These are phyloP conservation scores for Monopterus albus DNA, from an alignment of 2,113 vertebrate genomes.

Conservation along the genomic window DNA sequence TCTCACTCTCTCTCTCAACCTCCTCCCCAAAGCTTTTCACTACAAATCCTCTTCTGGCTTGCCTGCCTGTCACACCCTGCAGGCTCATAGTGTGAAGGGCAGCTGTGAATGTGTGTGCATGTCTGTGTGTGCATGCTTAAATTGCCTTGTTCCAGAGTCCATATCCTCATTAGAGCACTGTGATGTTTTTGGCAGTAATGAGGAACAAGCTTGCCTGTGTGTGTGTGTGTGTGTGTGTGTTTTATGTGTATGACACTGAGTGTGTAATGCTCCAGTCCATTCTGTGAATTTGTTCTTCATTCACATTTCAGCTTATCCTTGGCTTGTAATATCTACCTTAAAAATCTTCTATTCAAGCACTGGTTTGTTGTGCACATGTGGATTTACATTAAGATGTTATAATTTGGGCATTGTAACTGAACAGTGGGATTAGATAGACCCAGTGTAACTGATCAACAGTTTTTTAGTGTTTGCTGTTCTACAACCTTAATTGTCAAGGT, in stretches of 20 bases:
- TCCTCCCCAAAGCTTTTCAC: constrained; percentile 73
- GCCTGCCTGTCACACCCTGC: constrained; percentile 75
- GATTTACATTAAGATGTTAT: neutral
- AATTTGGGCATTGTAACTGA: constrained; percentile 7
- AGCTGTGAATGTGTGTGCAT: constrained; percentile 56
- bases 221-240: constrained; percentile 1
- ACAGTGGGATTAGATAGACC: constrained; percentile 24
- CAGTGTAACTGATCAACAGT: constrained; percentile 18
- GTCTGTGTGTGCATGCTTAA: constrained; percentile 24
- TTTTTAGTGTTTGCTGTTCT: too few species aligned
- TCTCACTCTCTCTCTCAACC: constrained; percentile 63
- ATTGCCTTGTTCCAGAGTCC: constrained; percentile 63
- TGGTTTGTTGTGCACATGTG: constrained; percentile 8
- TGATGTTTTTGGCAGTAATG: constrained; percentile 76
- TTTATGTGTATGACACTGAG: neutral
- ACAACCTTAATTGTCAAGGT: too few species aligned
- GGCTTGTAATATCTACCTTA: neutral
- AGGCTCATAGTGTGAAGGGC: constrained; percentile 73
- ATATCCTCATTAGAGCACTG: constrained; percentile 71
- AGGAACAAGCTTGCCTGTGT: constrained; percentile 40
- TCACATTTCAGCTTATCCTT: constrained; percentile 14
- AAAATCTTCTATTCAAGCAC: neutral
- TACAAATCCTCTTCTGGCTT: constrained; percentile 81
- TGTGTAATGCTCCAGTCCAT: neutral
- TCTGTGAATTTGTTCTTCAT: constrained; percentile 18